Base-by-base conservation (phyloP, 2,113 vertebrate genomes). In the Larimichthys crocea region DNA sequence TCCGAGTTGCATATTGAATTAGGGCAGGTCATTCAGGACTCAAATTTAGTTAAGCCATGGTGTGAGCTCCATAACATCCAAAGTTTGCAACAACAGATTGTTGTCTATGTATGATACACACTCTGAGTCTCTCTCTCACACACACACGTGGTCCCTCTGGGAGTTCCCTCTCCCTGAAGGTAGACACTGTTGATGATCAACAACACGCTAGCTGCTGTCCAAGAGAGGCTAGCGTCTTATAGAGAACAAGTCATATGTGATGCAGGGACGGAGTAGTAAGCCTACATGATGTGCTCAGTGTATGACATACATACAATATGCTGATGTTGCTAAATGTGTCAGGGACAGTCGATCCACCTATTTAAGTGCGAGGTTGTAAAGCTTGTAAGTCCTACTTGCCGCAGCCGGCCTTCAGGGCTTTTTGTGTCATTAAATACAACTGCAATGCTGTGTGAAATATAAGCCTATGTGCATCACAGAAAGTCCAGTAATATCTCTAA, bases 171-270 rank as follows among this genome's bases (percentile, higher is more conserved):
- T 60, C 40, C 65, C 53, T 5, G 8, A 46, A 63, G 46, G 48
- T 22, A 31, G 42, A 81, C 48, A 63, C 64, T 55, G 55, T 22
- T 69, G 20, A 67, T 66, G 53, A 67, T 49, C 63, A 83, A 74
- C 83, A 71, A 17, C 74, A 60, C 31, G 26, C 52, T 20, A 59
- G 68, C 20, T 35, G 8, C 12, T 4, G 8, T 55, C n/a, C 17
- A 26, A 26, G 2, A 24, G 46, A 49, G 65, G 22, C 46, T 6
- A 15, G 19, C 52, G 31, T 65, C n/a, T 31, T 42, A 42, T 35
- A 35, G 31, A 48, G 15, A 49, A 55, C 52, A 19, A 14, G 61
- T 48, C 48, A 29, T 53, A 35, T 72, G 42, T 64, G 64, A 59
- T 55, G 22, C 16, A 12, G 65, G 64, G 24, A 29, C 12, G 31